Evolutionary conservation across 1,140 invertebrate genomes (phyloP).

Genomic region (Drosophila micromelanica): DNA sequence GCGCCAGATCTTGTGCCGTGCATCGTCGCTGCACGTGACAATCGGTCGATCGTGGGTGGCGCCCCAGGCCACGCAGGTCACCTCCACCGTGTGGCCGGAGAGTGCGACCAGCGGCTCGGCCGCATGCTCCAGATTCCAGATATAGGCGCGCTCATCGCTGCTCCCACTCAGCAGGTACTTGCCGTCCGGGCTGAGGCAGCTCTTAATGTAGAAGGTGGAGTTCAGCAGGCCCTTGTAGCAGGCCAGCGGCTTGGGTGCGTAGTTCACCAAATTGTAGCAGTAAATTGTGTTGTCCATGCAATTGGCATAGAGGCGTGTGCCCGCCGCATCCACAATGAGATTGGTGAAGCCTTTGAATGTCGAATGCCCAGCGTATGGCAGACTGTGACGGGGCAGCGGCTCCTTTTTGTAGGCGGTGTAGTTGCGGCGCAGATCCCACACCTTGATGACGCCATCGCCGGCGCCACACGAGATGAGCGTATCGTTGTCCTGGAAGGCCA

Average conservation of each 20-base stretch:
- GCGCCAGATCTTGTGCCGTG: slow-evolving; percentile 90
- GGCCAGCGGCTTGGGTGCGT: slow-evolving; percentile 87
- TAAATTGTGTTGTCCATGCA: slow-evolving; percentile 95
- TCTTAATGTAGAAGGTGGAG: slow-evolving; percentile 93
- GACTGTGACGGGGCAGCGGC: slow-evolving; percentile 89
- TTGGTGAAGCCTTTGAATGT: slow-evolving; percentile 91
- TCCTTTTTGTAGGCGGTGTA: slow-evolving; percentile 89
- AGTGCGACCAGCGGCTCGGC: slow-evolving; percentile 88
- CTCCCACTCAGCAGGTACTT: slow-evolving; percentile 93
- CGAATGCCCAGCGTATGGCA: slow-evolving; percentile 89
- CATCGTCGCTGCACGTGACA: slow-evolving; percentile 93
- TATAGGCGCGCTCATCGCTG: slow-evolving; percentile 92
- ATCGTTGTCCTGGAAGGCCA: slow-evolving; percentile 90
- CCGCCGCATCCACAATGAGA: slow-evolving; percentile 89
- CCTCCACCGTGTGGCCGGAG: slow-evolving; percentile 91
- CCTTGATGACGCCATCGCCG: slow-evolving; percentile 93
- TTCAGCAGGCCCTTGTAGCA: slow-evolving; percentile 89
- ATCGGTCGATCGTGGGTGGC: slow-evolving; percentile 85
- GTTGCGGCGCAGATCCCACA: slow-evolving; percentile 94
- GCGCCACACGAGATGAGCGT: slow-evolving; percentile 92
- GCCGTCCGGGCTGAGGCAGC: slow-evolving; percentile 91
- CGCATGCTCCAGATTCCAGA: slow-evolving; percentile 90
- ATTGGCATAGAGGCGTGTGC: slow-evolving; percentile 91
- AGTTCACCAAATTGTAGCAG: slow-evolving; percentile 91
- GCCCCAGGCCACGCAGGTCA: slow-evolving; percentile 93